These are phyloP conservation scores for Microtus pennsylvanicus DNA, from an alignment of 2,113 vertebrate genomes.

Conservation along the genomic window DNA sequence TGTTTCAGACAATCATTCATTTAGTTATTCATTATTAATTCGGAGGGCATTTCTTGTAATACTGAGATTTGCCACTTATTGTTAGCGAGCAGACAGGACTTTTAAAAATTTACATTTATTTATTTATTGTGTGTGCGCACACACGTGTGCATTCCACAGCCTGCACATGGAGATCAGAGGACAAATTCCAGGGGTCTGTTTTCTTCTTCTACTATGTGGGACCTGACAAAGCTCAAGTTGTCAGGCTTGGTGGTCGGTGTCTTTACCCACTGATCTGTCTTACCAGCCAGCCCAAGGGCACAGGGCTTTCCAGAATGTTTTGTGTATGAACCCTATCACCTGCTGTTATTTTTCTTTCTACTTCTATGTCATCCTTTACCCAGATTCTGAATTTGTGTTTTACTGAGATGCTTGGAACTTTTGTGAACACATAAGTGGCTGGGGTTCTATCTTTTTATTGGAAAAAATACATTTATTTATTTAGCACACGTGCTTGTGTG, in stretches of 20 bases:
- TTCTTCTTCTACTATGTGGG: background rate
- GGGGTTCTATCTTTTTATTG: background rate
- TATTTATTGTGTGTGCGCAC: background rate
- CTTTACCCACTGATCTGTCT: background rate
- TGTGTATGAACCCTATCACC: background rate
- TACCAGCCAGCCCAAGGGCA: background rate
- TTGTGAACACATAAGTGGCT: background rate
- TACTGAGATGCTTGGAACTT: background rate
- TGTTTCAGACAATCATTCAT: background rate
- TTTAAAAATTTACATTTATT: background rate
- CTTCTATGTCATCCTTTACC: background rate
- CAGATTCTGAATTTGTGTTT: conserved; percentile 6
- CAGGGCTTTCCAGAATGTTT: conserved; percentile 1
- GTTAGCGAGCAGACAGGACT: background rate
- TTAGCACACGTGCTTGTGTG: background rate
- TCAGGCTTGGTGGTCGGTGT: background rate
- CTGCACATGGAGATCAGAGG: background rate
- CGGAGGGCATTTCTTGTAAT: background rate
- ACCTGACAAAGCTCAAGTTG: background rate
- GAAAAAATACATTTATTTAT: background rate
- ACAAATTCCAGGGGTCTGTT: background rate
- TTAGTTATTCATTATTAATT: conserved; percentile 5
- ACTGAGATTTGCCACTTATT: background rate
- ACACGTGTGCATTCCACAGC: background rate
- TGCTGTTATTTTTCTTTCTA: conserved; percentile 37